A percentile compares a stretch with the other conserved stretches of the same genome.
These are phyloP conservation scores for Callocephalon fimbriatum DNA, from an alignment of 2,113 vertebrate species.

Conservation along the genomic window DNA sequence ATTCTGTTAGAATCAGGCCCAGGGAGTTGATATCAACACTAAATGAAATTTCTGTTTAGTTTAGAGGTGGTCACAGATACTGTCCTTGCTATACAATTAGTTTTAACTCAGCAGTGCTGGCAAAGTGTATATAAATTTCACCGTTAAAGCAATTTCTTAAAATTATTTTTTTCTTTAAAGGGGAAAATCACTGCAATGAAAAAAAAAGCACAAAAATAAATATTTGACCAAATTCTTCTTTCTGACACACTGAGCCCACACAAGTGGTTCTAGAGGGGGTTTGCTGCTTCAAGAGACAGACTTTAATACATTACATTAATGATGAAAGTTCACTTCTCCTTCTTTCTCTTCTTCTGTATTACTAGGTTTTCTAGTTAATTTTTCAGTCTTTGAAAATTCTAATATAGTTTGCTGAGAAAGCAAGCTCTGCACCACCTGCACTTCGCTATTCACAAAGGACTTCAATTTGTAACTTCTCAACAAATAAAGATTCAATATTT, in stretches of 20 bases:
- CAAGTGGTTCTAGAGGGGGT: not conserved
- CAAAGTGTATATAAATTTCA: not conserved
- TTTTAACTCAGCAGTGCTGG: not conserved
- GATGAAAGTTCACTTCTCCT: not conserved
- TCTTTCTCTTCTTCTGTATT: not conserved
- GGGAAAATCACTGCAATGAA: not conserved
- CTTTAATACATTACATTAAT: not conserved
- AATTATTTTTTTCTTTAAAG: not conserved
- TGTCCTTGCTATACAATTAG: not conserved
- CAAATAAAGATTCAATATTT: not conserved
- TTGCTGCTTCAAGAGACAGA: not conserved
- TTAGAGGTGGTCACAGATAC: not conserved
- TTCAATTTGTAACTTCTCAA: not conserved
- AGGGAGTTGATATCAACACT: not conserved
- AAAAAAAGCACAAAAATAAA: not conserved
- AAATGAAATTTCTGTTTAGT: not conserved
- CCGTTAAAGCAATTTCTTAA: not conserved
- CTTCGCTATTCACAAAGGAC: not conserved
- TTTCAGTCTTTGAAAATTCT: not conserved
- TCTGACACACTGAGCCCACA: not conserved
- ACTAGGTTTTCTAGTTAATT: not conserved
- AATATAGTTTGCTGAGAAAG: not conserved
- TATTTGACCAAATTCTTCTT: not conserved
- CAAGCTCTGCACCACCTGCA: not conserved
- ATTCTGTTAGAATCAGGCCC: not conserved